Base-by-base conservation (phyloP, 53 echinoderm and acorn worm genomes). In the Patiria pectinifera region DNA sequence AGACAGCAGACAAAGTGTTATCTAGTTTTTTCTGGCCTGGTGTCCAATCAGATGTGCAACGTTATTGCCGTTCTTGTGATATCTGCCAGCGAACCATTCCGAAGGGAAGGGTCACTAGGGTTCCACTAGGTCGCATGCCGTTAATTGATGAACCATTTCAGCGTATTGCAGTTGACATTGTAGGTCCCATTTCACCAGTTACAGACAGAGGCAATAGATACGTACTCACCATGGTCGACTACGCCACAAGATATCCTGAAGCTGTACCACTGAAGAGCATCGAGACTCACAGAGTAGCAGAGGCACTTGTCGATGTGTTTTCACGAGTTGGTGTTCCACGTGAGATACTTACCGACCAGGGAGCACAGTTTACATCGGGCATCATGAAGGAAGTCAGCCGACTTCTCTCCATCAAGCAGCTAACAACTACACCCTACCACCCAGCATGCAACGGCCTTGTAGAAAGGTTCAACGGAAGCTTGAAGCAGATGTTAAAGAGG, bases 71-170 rank as follows among this genome's bases (percentile, higher is more conserved):
- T 11, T 95, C 88, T 3, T 93, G 95, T 82, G 93, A 95, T 74
- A 93, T 95, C 8, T 95, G 95, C 76, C 95, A 95, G 53, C 83
- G 92, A 6, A 95, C 91, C 7, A 79, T 93, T 4, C 92, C 91
- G 22, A 95, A 93, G 93, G 92, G 89, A 0, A 86, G 70, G 18
- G 84, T 91, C 5, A 88, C 83, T 13, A 93, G 84, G 49, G 93
- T 95, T 10, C 93, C 92, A 18, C 53, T 93, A 35, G 95, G 89
- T 46, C 19, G 22, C 47, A 86, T 87, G 80, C 93, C 95, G 6
- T 44, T 93, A 2, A 93, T 88, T 45, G 93, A 91, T 60, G 69
- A 66, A 13, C 92, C 92, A 11, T 93, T 93, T 44, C 61, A 87
- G 14, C 62, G 95, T 45, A 43, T 95, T 19, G 92, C 92, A 7